Evolutionary conservation across 1,140 invertebrate species (phyloP), one percentile per base, ranked within the genome.

Genomic region (Ceratina japonica): DNA sequence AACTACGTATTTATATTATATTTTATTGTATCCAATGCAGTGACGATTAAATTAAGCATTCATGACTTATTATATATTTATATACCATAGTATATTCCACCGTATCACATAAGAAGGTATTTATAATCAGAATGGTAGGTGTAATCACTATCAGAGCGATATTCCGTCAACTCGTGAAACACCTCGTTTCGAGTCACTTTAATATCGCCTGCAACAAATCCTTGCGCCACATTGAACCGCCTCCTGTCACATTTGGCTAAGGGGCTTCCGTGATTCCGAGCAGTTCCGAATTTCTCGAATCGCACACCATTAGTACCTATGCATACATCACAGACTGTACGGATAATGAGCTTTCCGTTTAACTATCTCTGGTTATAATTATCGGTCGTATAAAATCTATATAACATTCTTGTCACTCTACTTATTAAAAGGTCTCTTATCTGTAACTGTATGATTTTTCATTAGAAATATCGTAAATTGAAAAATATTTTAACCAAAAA

Each of bases 211-310:
- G 59, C 58, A 78, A 54, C 64, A 73, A 51, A 78, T 51, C 44
- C 63, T 68, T 37, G 37, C 54, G 37, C 37, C 54, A 64, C 62
- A 56, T 15, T n/a, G 70, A 44, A 74, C 68, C 69, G 20, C 64
- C 20, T 54, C 22, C 64, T 27, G 49, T 22, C 44, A 59, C 62
- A 51, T 78, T 70, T 16, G 80, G 51, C 51, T 15, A 37, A 61
- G 56, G 58, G 64, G 54, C 56, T 56, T 79, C 22, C 79, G 63
- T 62, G 75, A 82, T 74, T 65, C 64, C 69, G 61, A 56, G 69
- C 74, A 64, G 66, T 83, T 83, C 54, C 37, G 27, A 54, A 66
- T 82, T 79, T 82, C 68, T 73, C 80, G 51, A 24, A 58, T 81
- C 59, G 54, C 56, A 44, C 61, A 15, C n/a, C 74, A 51, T 68